Evolutionary conservation across 2,888 invertebrate genomes (phyloP), one percentile per base, ranked within the genome.

Genomic region (Ophion ventricosus): DNA sequence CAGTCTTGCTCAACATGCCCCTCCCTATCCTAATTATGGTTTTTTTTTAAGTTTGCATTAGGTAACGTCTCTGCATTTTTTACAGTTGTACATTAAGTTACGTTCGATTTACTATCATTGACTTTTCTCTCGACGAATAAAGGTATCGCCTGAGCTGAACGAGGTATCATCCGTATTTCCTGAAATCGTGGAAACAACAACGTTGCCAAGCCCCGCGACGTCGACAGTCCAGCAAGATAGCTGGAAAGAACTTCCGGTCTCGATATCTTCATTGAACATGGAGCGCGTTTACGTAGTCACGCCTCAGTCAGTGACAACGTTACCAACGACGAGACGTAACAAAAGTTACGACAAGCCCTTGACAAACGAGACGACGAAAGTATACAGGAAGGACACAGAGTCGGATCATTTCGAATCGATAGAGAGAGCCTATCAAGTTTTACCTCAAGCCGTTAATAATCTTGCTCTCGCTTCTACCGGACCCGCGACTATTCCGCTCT

Each of bases 281-380:
- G 97, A 97, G 93, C 96, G 96, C 91, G 95, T 97, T 0, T 97
- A 97, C 88, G 96, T 97, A 0, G 97, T 97, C 0, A 97, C 97
- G 3, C 97, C 97, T 0, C 96, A 96, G 90, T 95, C 96, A 23
- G 80, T 77, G 14, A 25, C 81, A 25, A 87, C 80, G 10, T 78
- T 83, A 11, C 23, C 61, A 10, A 73, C 61, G 35, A 69, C 76
- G 69, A 84, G 20, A 23, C 72, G 54, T 25, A 63, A 76, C 56
- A 80, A 69, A n/a, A 84, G n/a, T 49, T 72, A 86, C 25, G 69
- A 88, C 88, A 59, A 90, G 89, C 25, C 91, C 89, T 91, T 90
- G 90, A 74, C 64, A 61, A 91, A 91, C 57, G 86, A 89, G 26
- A 78, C 78, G 1, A 79, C 20, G 93, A 94, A 88, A 72, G 77